These are phyloP conservation scores for Anagyrus pseudococci DNA, from an alignment of 2,888 invertebrate genomes.

Conservation along the genomic window DNA sequence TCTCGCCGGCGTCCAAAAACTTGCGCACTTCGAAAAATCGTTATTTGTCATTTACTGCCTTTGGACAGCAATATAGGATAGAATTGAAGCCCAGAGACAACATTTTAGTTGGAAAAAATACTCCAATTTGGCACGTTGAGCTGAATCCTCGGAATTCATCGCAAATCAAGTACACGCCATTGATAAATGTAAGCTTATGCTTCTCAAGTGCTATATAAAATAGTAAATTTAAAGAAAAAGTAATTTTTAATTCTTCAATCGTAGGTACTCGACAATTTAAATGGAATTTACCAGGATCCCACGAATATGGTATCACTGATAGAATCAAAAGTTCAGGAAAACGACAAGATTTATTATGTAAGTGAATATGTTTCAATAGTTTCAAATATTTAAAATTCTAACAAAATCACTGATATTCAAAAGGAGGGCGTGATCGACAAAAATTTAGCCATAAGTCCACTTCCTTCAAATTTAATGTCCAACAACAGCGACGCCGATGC, in stretches of 20 bases:
- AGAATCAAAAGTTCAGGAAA: constrained; percentile 16
- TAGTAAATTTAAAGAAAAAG: background rate
- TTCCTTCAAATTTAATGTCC: constrained; percentile 25
- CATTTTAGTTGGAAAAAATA: constrained; percentile 35
- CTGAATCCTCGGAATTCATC: constrained; percentile 22
- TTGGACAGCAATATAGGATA: constrained; percentile 25
- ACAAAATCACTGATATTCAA: background rate
- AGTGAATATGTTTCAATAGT: background rate
- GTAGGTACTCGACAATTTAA: constrained; percentile 25
- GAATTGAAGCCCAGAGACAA: constrained; percentile 25
- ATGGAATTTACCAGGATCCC: constrained; percentile 34
- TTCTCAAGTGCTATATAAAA: background rate
- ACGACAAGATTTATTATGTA: constrained; percentile 21
- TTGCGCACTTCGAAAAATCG: constrained; percentile 14
- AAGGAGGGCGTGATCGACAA: constrained; percentile 28
- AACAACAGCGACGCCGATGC: constrained; percentile 6
- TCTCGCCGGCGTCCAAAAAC: too few species aligned
- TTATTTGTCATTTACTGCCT: constrained; percentile 33
- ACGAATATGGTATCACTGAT: constrained; percentile 29
- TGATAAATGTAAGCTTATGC: constrained; percentile 30
- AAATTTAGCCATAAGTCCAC: constrained; percentile 34
- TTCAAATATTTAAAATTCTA: too few species aligned
- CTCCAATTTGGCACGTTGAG: constrained; percentile 33
- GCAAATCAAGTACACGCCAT: constrained; percentile 10
- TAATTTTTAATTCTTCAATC: constrained; percentile 2